phyloP scores from a whole-genome alignment of 92 coral and sea anemone species.

The Porites lobata region DNA sequence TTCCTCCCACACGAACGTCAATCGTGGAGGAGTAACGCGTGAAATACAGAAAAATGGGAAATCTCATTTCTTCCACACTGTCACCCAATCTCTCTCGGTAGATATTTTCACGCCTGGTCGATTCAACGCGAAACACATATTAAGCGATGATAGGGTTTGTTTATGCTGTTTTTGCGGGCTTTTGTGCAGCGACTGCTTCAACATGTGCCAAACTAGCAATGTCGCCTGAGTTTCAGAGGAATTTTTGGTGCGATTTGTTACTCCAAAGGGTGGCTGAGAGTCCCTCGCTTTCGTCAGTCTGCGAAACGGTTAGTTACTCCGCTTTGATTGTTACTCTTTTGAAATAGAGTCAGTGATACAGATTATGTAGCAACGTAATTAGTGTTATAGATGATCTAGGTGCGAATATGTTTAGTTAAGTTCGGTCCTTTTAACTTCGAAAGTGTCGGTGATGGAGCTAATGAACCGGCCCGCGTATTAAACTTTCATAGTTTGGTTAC shows the following conservation, averaged over 20 bases:
- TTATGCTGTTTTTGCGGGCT: constrained; percentile 85
- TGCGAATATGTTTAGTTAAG: too few species aligned
- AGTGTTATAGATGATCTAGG: too few species aligned
- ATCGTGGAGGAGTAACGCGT: too few species aligned
- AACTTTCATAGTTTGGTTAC: too few species aligned
- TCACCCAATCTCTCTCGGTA: constrained; percentile 26
- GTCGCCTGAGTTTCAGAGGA: constrained; percentile 76
- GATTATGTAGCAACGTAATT: too few species aligned
- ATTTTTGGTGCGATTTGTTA: constrained; percentile 55
- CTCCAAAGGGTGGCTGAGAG: constrained; percentile 26
- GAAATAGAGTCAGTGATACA: too few species aligned
- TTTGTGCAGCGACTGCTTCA: constrained; percentile 94
- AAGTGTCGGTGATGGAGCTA: too few species aligned
- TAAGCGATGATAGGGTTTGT: constrained; percentile 76
- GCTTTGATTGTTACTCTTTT: too few species aligned
- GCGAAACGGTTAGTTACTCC: constrained; percentile 31
- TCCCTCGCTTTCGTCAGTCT: constrained; percentile 27
- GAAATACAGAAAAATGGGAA: too few species aligned
- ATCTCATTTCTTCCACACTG: not conserved
- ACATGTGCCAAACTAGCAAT: constrained; percentile 94
- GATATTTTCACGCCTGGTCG: constrained; percentile 10
- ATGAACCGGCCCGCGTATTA: too few species aligned
- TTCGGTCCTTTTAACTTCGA: too few species aligned
- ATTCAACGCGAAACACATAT: not conserved
- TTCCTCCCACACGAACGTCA: too few species aligned